Evolutionary conservation across 2,113 vertebrate species (phyloP).

Genomic region (Stigmatopora argus): DNA sequence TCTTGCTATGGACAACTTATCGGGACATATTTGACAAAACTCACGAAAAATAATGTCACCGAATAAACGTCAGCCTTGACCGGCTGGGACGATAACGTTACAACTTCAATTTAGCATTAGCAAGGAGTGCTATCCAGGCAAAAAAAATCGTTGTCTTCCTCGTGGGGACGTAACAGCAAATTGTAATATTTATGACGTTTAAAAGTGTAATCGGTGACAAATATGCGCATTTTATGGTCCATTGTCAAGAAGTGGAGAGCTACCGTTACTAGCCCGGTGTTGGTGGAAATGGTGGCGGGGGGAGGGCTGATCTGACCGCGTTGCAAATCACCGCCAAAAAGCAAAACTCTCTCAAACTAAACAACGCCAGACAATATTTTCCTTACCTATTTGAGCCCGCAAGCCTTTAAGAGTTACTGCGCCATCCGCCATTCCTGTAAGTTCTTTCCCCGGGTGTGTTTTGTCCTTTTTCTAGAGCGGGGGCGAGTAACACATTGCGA

Average conservation of each 20-base stretch:
- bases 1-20: not conserved
- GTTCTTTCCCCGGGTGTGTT: conserved; percentile 54
- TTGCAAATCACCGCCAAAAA: conserved; percentile 12
- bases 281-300: not conserved
- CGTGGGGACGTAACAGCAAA: not conserved
- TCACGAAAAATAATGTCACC: not conserved
- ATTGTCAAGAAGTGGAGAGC: conserved; percentile 41
- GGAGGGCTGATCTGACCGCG: conserved; percentile 13
- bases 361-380: not conserved
- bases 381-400: conserved; percentile 74
- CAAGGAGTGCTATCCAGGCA: not conserved
- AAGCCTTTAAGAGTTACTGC: conserved; percentile 73
- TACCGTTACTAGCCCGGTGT: conserved; percentile 41
- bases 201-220: not conserved
- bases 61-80: conserved; percentile 24
- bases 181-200: not conserved
- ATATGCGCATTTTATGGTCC: conserved; percentile 18
- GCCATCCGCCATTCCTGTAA: conserved; percentile 77
- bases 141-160: fast-evolving
- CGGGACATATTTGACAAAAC: not conserved
- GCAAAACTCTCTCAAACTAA: not conserved
- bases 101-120: conserved; percentile 22
- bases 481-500: conserved; percentile 50
- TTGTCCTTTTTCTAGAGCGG: conserved; percentile 33
- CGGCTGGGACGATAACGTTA: not conserved